Conservation (phyloP, 1,140 invertebrate species). For the Drosophila chauvacae region DNA sequence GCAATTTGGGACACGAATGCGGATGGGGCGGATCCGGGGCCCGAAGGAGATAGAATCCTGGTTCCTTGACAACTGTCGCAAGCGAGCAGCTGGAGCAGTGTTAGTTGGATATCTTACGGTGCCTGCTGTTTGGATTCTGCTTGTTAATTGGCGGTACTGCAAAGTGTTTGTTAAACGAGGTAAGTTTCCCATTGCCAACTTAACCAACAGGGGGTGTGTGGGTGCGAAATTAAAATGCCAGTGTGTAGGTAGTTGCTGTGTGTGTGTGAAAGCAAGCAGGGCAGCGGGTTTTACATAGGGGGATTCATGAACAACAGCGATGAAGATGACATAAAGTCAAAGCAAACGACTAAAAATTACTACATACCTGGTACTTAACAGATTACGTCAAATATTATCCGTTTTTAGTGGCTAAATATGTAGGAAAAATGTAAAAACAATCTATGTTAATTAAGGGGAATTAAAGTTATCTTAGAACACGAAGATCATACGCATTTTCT, state of each 20-base stretch:
- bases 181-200: slow-evolving; percentile 60
- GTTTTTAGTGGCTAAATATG: background rate
- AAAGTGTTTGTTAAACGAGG: slow-evolving; percentile 61
- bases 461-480: background rate
- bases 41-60: background rate
- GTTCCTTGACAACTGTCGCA: background rate
- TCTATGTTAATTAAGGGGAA: no score
- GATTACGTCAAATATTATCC: background rate
- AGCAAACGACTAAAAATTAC: background rate
- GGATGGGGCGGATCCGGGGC: slow-evolving; percentile 31
- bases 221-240: slow-evolving; percentile 24
- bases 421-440: no score
- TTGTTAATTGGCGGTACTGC: slow-evolving; percentile 55
- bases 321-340: background rate
- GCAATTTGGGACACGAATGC: slow-evolving; percentile 10
- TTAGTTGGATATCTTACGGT: slow-evolving; percentile 37
- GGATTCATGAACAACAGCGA: background rate
- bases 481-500: no score
- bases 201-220: slow-evolving; percentile 21
- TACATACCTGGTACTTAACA: slow-evolving; percentile 8
- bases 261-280: slow-evolving; percentile 3
- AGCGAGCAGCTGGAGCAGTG: slow-evolving; percentile 21
- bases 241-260: slow-evolving; percentile 10
- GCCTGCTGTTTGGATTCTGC: slow-evolving; percentile 34
- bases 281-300: slow-evolving; percentile 5